Evolutionary conservation across 2,113 vertebrate species (phyloP).

Genomic region (Hemichromis elongatus): DNA sequence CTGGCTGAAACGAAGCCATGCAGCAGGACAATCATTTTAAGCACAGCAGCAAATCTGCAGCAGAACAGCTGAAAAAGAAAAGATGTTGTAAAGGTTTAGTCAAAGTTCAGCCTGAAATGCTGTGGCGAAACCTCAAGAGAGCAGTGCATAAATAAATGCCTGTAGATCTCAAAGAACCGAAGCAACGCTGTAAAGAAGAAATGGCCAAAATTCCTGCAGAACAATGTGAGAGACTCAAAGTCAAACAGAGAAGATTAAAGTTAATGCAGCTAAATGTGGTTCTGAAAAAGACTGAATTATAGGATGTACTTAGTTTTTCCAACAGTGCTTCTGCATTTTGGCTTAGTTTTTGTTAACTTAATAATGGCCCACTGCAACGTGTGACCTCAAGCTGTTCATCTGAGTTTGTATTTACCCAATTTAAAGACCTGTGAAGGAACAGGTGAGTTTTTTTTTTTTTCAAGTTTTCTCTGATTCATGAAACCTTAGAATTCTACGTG

Average conservation of each 20-base stretch:
- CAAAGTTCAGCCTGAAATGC: not conserved
- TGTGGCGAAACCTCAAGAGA: not conserved
- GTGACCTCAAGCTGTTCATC: not conserved
- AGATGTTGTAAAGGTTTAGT: not conserved
- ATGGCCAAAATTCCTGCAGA: accelerated
- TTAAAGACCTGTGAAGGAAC: not conserved
- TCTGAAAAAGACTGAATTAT: not conserved
- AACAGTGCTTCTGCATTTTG: not conserved
- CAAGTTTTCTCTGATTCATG: not conserved
- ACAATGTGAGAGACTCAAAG: not conserved
- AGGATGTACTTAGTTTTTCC: not conserved
- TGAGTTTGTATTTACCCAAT: accelerated
- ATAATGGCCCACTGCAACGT: not conserved
- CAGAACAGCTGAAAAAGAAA: not conserved
- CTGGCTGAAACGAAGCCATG: not conserved
- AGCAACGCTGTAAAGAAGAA: not conserved
- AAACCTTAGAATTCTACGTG: not conserved
- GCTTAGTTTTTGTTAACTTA: too few relatives aligned
- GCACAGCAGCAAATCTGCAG: not conserved
- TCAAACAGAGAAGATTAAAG: not conserved
- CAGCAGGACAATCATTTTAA: accelerated
- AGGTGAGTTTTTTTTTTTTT: accelerated
- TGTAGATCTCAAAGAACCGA: not conserved
- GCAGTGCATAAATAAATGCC: accelerated
- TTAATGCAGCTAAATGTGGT: not conserved